Evolutionary conservation across 2,888 invertebrate genomes (phyloP), one percentile per base, ranked within the genome.

Genomic region (Panzeria rudis): DNA sequence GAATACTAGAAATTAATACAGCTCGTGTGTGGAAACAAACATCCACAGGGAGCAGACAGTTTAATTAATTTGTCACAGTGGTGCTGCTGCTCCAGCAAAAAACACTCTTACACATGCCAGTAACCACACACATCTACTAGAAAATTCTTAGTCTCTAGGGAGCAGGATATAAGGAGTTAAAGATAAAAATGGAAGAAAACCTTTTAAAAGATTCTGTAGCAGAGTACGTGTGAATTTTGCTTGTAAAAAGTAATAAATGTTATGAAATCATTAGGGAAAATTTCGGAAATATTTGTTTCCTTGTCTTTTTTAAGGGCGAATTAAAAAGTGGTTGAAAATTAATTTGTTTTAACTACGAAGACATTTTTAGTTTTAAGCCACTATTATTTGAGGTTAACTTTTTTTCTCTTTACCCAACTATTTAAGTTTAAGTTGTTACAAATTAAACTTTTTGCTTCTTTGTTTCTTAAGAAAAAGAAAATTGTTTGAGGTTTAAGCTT

Each of bases 51-150:
- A 89, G 89, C 90, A 89, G 91, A 89, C 90, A 89, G 90, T 90
- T 91, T 91, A 91, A 91, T 91, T 91, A 91, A 91, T 91, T 91
- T 90, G 90, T 90, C 89, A 90, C 89, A 89, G 89, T 89, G 89
- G 89, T 90, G 88, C 89, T 88, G 38, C 32, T 59, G 44, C 20
- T 17, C 17, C 13, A 38, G 17, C 41, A n/a, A n/a, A 29, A 11
- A 88, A 86, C 88, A 89, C 89, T 89, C 89, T 11, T 15, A 20
- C n/a, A 29, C 29, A 25, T 25, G 9, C 29, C 6, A 6, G 13
- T 4, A 35, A 15, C 66, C 25, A 7, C 52, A 69, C 20, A 41
- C 52, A 20, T 20, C 2, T 35, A 17, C 50, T 35, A 54, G 32
- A 44, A 44, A 66, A 2, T 54, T 61, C 38, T 13, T 32, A 56